These are phyloP conservation scores for Pristionchus exspectatus DNA, from an alignment of 2,888 invertebrate species.

Conservation along the genomic window DNA sequence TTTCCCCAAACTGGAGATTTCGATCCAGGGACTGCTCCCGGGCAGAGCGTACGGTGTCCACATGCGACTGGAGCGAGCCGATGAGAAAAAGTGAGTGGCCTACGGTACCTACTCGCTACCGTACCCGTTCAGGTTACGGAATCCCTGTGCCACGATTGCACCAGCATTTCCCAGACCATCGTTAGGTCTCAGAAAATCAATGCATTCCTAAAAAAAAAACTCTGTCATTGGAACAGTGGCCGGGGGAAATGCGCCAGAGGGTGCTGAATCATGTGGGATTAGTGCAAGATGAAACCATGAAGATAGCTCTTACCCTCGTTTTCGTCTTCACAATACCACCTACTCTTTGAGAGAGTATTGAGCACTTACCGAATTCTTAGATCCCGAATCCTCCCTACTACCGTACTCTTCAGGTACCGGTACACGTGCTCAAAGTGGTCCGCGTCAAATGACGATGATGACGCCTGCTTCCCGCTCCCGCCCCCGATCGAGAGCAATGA, in stretches of 20 bases:
- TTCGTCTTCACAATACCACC: not conserved
- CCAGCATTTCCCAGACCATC: not conserved
- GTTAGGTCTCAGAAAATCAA: not conserved
- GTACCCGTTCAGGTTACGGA: not conserved
- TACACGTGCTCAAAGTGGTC: not conserved
- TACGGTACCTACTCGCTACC: too few species aligned
- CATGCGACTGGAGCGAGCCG: slow-evolving; percentile 35
- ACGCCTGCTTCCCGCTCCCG: not conserved
- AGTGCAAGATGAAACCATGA: too few species aligned
- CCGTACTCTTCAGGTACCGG: slow-evolving; percentile 42
- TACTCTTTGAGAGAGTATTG: not conserved
- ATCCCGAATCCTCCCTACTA: too few species aligned
- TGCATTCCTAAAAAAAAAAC: not conserved
- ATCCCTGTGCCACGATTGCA: not conserved
- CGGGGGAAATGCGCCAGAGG: too few species aligned
- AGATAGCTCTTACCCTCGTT: too few species aligned
- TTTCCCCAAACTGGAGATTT: slow-evolving; percentile 49
- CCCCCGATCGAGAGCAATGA: slow-evolving; percentile 8
- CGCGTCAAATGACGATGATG: not conserved
- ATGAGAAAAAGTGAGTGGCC: slow-evolving; percentile 36
- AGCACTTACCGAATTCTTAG: not conserved
- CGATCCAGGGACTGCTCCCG: slow-evolving; percentile 31
- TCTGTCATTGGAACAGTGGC: too few species aligned
- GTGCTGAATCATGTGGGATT: too few species aligned
- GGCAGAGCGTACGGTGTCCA: slow-evolving; percentile 1